Evolutionary conservation across 2,888 invertebrate species (phyloP).

Genomic region (Polydrusus tereticollis): DNA sequence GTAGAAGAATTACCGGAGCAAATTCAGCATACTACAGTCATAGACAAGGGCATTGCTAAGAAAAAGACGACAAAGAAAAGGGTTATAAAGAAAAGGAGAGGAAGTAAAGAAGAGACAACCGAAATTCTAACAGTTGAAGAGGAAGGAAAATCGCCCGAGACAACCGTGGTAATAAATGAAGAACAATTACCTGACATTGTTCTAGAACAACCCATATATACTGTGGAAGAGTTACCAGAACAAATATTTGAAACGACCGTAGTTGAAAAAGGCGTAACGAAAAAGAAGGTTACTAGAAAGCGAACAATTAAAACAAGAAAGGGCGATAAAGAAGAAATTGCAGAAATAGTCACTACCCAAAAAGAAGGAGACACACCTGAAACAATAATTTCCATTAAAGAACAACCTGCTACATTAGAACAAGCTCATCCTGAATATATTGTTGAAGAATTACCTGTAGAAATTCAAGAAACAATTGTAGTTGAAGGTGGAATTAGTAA

Average conservation of each 20-base stretch:
- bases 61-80: slow-evolving; percentile 57
- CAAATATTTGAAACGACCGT: slow-evolving; percentile 60
- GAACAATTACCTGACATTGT: slow-evolving; percentile 55
- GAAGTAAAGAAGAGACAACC: slow-evolving; percentile 59
- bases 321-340: slow-evolving; percentile 58
- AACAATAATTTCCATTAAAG: no score
- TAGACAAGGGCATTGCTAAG: slow-evolving; percentile 62
- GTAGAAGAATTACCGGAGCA: slow-evolving; percentile 60
- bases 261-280: slow-evolving; percentile 51
- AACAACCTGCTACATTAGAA: background rate
- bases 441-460: slow-evolving; percentile 61
- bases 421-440: background rate
- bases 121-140: slow-evolving; percentile 64
- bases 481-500: slow-evolving; percentile 62
- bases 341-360: slow-evolving; percentile 63
- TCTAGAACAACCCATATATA: slow-evolving; percentile 51
- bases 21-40: slow-evolving; percentile 59
- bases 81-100: slow-evolving; percentile 61
- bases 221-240: slow-evolving; percentile 64
- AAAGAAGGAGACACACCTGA: no score
- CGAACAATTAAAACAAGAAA: slow-evolving; percentile 65
- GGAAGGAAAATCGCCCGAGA: slow-evolving; percentile 62
- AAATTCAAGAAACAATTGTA: slow-evolving; percentile 60
- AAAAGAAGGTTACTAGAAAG: slow-evolving; percentile 62
- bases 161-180: slow-evolving; percentile 64